Evolutionary conservation across 1,140 invertebrate species (phyloP).

Genomic region (Polypedilum vanderplanki): DNA sequence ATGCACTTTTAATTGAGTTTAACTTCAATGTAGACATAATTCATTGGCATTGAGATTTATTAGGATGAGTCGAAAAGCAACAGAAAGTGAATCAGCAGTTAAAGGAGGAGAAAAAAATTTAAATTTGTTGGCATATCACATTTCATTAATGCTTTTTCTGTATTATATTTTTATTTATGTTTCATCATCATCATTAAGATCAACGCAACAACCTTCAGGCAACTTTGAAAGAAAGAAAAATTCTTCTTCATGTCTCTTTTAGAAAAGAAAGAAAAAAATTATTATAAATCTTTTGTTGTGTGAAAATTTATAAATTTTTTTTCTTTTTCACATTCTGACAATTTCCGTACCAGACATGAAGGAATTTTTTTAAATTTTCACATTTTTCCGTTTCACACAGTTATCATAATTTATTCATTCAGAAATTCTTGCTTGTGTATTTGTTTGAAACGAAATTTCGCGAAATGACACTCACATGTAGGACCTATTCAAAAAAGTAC

Average conservation of each 20-base stretch:
- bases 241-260: background rate
- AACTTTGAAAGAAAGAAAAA: background rate
- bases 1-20: conserved; percentile 29
- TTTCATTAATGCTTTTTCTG: background rate
- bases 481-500: too few species aligned
- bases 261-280: background rate
- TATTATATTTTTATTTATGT: too few species aligned
- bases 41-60: conserved; percentile 27
- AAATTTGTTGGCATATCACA: background rate
- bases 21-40: conserved; percentile 26
- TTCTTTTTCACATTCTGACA: background rate
- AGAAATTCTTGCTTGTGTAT: too few species aligned
- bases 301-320: conserved; percentile 2
- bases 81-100: conserved; percentile 6
- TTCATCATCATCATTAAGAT: too few species aligned
- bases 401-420: background rate
- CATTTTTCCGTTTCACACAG: background rate
- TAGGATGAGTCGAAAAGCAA: background rate
- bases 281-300: background rate
- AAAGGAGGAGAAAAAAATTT: background rate
- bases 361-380: conserved; percentile 24
- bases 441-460: too few species aligned
- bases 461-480: too few species aligned
- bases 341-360: conserved; percentile 24
- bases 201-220: background rate